Conservation (phyloP, 2,797 vertebrate species). For the Pseudocheirus occidentalis region DNA sequence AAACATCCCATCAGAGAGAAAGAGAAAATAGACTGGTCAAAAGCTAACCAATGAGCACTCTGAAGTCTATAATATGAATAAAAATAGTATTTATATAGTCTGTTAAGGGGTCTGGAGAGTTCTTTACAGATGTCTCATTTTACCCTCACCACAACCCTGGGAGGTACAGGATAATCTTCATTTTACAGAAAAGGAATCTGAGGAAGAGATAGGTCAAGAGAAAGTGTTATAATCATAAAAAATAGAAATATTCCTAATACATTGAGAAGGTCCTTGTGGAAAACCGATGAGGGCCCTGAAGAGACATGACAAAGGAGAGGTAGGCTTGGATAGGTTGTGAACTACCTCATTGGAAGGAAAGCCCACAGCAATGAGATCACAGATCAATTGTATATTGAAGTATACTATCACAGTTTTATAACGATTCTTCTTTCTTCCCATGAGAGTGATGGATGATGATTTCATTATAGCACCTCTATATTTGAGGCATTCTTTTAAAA, state of each 20-base stretch:
- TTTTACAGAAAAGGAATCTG: background rate
- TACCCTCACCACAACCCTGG: background rate
- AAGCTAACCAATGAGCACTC: background rate
- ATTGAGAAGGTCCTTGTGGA: background rate
- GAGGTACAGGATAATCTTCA: background rate
- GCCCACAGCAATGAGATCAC: background rate
- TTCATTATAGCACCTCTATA: background rate
- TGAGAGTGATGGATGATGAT: background rate
- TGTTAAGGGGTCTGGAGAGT: background rate
- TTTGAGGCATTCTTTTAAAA: background rate
- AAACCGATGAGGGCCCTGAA: background rate
- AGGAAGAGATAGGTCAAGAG: background rate
- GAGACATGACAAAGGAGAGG: background rate
- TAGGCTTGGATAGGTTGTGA: background rate
- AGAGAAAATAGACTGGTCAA: background rate
- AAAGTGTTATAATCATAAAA: background rate
- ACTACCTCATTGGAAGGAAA: background rate
- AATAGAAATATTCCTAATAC: background rate
- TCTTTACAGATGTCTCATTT: background rate
- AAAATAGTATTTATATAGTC: background rate
- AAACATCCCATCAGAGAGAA: background rate
- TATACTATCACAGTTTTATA: background rate
- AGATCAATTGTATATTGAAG: background rate
- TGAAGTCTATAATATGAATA: background rate
- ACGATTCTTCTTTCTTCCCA: background rate